A percentile compares a stretch with the other conserved stretches of the same genome.
Conservation (phyloP, 2,888 invertebrate species). For the Eustalomyia histrio region DNA sequence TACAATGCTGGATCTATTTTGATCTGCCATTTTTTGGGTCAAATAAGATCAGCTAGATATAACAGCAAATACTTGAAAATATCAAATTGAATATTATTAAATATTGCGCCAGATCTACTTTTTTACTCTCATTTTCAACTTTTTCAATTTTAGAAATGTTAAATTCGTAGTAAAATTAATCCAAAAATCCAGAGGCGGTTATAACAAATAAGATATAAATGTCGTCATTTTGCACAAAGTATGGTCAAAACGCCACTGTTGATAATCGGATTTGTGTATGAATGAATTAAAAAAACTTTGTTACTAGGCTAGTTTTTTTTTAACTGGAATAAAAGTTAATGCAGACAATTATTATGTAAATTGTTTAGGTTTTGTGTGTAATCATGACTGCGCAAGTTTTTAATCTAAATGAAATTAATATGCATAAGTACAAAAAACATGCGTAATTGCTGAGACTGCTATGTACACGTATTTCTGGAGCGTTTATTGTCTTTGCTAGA, state of each 20-base stretch:
- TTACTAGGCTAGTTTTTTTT: not conserved
- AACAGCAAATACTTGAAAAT: too few species aligned
- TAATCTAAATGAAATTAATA: not conserved
- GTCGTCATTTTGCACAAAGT: too few species aligned
- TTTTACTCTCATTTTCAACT: too few species aligned
- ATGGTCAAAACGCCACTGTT: not conserved
- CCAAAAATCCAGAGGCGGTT: too few species aligned
- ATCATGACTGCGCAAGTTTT: not conserved
- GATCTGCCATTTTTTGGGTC: too few species aligned
- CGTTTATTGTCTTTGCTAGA: conserved; percentile 20
- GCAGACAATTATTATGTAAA: not conserved
- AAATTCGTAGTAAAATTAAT: too few species aligned
- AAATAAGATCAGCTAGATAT: too few species aligned
- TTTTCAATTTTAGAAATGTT: too few species aligned
- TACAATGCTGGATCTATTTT: too few species aligned
- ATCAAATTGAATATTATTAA: too few species aligned
- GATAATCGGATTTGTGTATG: not conserved
- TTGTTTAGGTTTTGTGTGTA: not conserved
- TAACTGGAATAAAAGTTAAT: not conserved
- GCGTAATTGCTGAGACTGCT: not conserved
- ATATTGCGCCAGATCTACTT: too few species aligned
- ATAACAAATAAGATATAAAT: too few species aligned
- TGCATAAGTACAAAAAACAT: not conserved
- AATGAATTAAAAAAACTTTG: not conserved
- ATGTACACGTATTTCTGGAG: conserved; percentile 12